Percentiles rank a stretch among this genome's conserved stretches.
Evolutionary conservation across 2,888 invertebrate species (phyloP).

Genomic region (Plebejus anna): DNA sequence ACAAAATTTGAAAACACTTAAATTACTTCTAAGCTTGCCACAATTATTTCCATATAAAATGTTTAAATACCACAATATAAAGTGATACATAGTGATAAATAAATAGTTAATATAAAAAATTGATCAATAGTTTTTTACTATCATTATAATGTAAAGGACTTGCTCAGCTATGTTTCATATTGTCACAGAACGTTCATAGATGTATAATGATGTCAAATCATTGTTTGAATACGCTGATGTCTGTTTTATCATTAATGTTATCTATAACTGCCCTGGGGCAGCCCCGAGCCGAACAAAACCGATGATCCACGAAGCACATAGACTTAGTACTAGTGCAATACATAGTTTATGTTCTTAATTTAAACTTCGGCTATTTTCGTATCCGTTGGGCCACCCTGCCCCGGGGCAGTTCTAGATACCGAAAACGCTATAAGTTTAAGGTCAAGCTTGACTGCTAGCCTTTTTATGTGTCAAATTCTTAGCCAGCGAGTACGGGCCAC

Average conservation of each 20-base stretch:
- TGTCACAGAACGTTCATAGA: background rate
- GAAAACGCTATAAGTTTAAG: background rate
- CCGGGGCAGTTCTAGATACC: too few species aligned
- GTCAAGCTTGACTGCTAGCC: background rate
- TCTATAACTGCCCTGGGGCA: too few species aligned
- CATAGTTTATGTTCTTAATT: too few species aligned
- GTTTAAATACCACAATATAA: background rate
- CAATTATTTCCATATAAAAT: conserved; percentile 22
- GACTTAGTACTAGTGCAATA: too few species aligned
- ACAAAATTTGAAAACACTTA: background rate
- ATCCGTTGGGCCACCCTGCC: too few species aligned
- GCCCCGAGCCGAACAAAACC: too few species aligned
- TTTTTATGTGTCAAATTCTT: conserved; percentile 1
- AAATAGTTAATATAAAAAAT: conserved; percentile 5
- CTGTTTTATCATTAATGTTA: background rate
- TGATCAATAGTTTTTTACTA: conserved; percentile 20
- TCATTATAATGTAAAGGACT: conserved; percentile 10
- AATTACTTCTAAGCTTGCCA: conserved; percentile 8
- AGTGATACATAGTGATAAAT: conserved; percentile 27
- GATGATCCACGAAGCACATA: too few species aligned
- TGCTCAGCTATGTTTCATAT: conserved; percentile 5
- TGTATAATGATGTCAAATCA: background rate
- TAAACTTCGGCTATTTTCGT: too few species aligned
- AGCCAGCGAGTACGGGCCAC: background rate
- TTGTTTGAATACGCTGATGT: background rate